Evolutionary conservation across 1,140 invertebrate genomes (phyloP), one percentile per base, ranked within the genome.

Genomic region (Nixonia krombeini): DNA sequence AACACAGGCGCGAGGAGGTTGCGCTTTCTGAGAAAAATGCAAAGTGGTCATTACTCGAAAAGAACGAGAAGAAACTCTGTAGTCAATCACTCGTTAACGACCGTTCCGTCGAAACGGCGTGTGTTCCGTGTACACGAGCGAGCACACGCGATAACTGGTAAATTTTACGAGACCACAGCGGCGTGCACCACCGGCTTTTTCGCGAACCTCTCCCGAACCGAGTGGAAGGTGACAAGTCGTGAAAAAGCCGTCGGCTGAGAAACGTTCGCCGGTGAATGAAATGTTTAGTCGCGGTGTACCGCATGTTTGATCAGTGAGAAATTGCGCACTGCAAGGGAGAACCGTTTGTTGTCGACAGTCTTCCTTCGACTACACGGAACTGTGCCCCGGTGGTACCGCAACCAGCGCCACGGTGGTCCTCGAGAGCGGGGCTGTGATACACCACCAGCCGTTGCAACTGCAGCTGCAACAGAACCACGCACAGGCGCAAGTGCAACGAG

Each of bases 331-430:
- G 12, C 1, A 5, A 13, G 18, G 26, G 13, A 2, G 9, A 37
- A 50, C n/a, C 16, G 9, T 29, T 45, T 50, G 53, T 44, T 57
- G 25, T 63, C 35, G 72, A 6, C 88, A 94, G 93, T 92, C 91
- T 61, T 84, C 84, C 2, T 95, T 95, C 85, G 93, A 96, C 82
- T 95, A 95, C 82, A 92, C 92, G 78, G 93, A 95, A 82, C 87
- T 94, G 65, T 94, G 93, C 82, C 91, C 90, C 86, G 76, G 90
- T 79, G 70, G 88, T 78, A 68, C 68, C n/a, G 66, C 75, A 21
- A 72, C 75, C 4, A 80, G 75, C 31, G 72, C 80, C 42, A 73
- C 82, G 35, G 81, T 84, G 28, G 80, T 85, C 37, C 80, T 85
- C 65, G 81, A 84, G 56, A 79, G 73, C 49, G 81, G 81, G 10